Evolutionary conservation across 1,140 invertebrate species (phyloP).

Genomic region (Lasioglossum baleicum): DNA sequence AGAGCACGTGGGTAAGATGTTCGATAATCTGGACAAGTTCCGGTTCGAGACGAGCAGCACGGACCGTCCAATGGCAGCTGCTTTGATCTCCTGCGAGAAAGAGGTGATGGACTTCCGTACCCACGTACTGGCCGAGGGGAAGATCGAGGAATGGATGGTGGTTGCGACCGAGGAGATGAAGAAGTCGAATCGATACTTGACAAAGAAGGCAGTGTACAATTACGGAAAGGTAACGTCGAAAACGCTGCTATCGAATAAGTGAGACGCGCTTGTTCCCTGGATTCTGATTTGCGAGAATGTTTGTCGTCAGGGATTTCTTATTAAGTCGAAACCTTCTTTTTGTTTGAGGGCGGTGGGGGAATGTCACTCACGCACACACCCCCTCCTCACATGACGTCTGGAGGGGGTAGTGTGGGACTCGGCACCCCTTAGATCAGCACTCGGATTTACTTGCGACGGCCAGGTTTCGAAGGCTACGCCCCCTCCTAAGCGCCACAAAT

Average conservation of each 20-base stretch:
- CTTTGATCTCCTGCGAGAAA: slow-evolving; percentile 91
- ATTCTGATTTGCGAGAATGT: too few species aligned
- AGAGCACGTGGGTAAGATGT: slow-evolving; percentile 97
- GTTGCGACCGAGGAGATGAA: slow-evolving; percentile 91
- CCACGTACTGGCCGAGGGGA: slow-evolving; percentile 81
- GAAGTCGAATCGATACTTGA: slow-evolving; percentile 89
- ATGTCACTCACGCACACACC: too few species aligned
- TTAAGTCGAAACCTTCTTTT: neutral
- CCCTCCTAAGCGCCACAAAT: too few species aligned
- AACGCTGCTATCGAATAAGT: neutral
- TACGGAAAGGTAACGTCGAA: slow-evolving; percentile 85
- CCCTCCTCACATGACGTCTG: too few species aligned
- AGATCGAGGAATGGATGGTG: slow-evolving; percentile 96
- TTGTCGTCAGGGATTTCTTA: too few species aligned
- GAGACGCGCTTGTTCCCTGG: too few species aligned
- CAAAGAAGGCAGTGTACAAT: slow-evolving; percentile 92
- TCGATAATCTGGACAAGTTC: slow-evolving; percentile 91
- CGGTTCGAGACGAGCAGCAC: slow-evolving; percentile 83
- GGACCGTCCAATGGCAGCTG: slow-evolving; percentile 84
- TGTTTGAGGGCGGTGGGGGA: too few species aligned
- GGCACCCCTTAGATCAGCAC: too few species aligned
- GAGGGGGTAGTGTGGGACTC: too few species aligned
- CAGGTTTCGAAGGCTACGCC: too few species aligned
- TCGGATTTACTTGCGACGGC: too few species aligned
- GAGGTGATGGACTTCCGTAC: slow-evolving; percentile 92